Conservation (phyloP, 2,888 invertebrate species). For the Lochmaea capreae region DNA sequence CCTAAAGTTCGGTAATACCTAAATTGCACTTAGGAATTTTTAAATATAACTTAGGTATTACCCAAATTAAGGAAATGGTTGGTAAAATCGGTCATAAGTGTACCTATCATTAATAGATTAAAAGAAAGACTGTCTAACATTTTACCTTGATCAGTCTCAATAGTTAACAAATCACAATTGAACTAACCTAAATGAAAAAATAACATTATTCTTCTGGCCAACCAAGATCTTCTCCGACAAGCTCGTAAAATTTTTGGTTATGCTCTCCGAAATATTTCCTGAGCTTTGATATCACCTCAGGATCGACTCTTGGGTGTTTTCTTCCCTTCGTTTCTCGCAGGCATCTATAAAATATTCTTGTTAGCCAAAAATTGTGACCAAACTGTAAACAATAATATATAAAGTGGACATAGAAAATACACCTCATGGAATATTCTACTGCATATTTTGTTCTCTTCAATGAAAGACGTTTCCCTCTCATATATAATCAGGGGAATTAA, state of each 20-base stretch:
- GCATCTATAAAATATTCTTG: conserved; percentile 64
- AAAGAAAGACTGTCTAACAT: background rate
- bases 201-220: conserved; percentile 87
- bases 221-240: conserved; percentile 91
- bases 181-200: conserved; percentile 37
- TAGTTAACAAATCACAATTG: conserved; percentile 9
- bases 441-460: too few relatives aligned
- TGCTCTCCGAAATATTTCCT: conserved; percentile 90
- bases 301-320: conserved; percentile 86
- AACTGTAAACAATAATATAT: too few relatives aligned
- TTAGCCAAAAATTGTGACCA: background rate
- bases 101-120: background rate
- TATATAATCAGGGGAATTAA: too few relatives aligned
- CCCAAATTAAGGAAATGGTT: too few relatives aligned
- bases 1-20: too few relatives aligned
- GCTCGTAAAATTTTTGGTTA: conserved; percentile 91
- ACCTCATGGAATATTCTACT: too few relatives aligned
- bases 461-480: too few relatives aligned
- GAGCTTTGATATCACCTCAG: conserved; percentile 81
- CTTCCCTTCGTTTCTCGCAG: conserved; percentile 85
- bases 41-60: too few relatives aligned
- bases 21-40: too few relatives aligned
- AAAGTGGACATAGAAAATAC: too few relatives aligned
- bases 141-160: conserved; percentile 12
- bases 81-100: too few relatives aligned